Base-by-base conservation (phyloP, 2,888 invertebrate species). In the Emmelina monodactyla region DNA sequence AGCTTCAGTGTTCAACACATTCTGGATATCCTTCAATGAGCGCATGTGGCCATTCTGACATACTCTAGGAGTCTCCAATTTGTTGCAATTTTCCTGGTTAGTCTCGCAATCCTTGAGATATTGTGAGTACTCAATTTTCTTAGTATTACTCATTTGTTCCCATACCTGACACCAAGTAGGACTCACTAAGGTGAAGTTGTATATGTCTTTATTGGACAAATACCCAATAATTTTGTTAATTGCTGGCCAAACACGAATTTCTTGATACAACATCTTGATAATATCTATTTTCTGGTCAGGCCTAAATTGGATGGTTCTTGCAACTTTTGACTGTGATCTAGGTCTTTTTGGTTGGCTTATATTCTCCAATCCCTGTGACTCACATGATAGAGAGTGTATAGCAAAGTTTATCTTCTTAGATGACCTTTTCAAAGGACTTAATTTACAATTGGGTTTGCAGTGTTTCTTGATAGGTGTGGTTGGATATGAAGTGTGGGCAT, bases 271-370 rank as follows among this genome's bases (percentile, higher is more conserved):
- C 51, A 64, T 61, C 43, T 58, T 59, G 31, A 80, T 53, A 33
- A 80, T 67, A 49, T 81, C 80, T 46, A 75, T 49, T 51, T 70
- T 75, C 47, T 70, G 63, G 44, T 69, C 57, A 25, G 68, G 69
- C 49, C 58, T 64, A 47, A 66, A 60, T 43, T 55, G 49, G 31
- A 56, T 50, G 35, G 52, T 50, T 41, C 48, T 55, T 6, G 47
- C 51, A 35, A 47, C 47, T 38, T 55, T 53, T 14, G 50, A 42
- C 31, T 46, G 53, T 28, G 46, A 37, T 37, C 51, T 51, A 41
- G 53, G 42, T 41, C 58, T 52, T 3, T 39, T 47, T 29, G 51
- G 51, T 37, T 60, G 62, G 12, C 13, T 14, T 13, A 12, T 13
- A 29, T 4, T 29, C 7, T 14, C 6, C 19, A 70, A 39, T 14